Base-by-base conservation (phyloP, 1,140 invertebrate species). In the Nilaparvata lugens region DNA sequence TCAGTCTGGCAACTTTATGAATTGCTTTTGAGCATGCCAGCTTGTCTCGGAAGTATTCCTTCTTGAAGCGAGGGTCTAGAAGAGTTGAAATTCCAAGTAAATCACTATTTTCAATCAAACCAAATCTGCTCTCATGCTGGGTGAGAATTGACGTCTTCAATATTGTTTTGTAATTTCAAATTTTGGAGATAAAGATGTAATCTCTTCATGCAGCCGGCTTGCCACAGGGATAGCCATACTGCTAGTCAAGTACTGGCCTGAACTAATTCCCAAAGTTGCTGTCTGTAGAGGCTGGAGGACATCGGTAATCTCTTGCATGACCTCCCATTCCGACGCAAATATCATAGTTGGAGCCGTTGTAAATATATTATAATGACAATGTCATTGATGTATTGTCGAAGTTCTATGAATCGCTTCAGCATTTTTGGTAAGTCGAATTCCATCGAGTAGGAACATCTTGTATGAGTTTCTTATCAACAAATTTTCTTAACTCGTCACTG, bases 31-130 rank as follows among this genome's bases (percentile, higher is more conserved):
- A 19, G 35, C 25, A 40, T 40, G 55, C 31, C 42, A 23, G 13
- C 18, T 28, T 21, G 11, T 23, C 24, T 18, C 57, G 13, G 24
- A 40, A 70, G 51, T 72, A 65, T 42, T 69, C 65, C 57, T 66
- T 65, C 65, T 72, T 72, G 51, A 71, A 73, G 28, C 70, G 65
- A 62, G 72, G 69, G 55, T 73, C 72, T 57, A 72, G 67, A 65
- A 73, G 68, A 21, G 68, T 72, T 25, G 69, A 68, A 58, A 62
- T 60, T 42, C 67, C 51, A 35, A 70, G 62, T 63, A 65, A 52
- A 58, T 53, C 31, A 65, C 66, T 25, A 63, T 38, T 42, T 57
- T 72, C 68, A 60, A 70, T 51, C n/a, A 25, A 51, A 35, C 57
- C 23, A 23, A 59, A 51, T 51, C 43, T 18, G 31, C 21, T 51